Evolutionary conservation across 2,888 invertebrate genomes (phyloP).

Genomic region (Drosophila acutilabella): DNA sequence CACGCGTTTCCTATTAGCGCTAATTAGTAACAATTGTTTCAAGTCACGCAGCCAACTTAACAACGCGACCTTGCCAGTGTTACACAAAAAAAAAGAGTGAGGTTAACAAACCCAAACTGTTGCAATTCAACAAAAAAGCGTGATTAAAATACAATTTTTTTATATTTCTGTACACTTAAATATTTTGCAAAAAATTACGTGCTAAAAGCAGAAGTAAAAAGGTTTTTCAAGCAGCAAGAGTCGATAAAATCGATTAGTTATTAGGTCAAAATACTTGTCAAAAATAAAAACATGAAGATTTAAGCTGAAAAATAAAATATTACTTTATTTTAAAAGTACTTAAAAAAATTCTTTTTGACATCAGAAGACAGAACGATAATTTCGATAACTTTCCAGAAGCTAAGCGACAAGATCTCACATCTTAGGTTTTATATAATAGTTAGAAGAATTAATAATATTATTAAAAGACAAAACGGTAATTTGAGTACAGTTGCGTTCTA

Average conservation of each 20-base stretch:
- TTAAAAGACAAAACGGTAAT: neutral
- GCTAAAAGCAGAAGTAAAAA: neutral
- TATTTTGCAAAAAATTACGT: neutral
- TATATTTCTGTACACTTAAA: neutral
- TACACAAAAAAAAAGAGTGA: conserved; percentile 4
- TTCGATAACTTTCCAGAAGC: too few relatives aligned
- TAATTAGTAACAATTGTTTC: conserved; percentile 1
- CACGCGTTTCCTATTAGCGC: conserved; percentile 1
- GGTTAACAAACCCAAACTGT: conserved; percentile 15
- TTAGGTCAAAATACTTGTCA: neutral
- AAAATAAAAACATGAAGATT: too few relatives aligned
- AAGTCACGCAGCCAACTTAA: conserved; percentile 13
- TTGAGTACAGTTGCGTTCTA: conserved; percentile 2
- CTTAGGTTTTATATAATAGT: too few relatives aligned
- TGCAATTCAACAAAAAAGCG: neutral
- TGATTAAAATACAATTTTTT: neutral
- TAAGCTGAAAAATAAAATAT: too few relatives aligned
- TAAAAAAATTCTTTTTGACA: too few relatives aligned
- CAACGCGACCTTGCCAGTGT: conserved; percentile 18
- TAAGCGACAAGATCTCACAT: too few relatives aligned
- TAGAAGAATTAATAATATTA: neutral
- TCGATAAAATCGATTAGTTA: neutral
- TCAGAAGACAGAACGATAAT: too few relatives aligned
- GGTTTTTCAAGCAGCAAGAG: neutral
- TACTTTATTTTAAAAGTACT: too few relatives aligned